A percentile compares a stretch with the other conserved stretches of the same genome.
phyloP scores from a whole-genome alignment of 2,888 invertebrate species.

The Pinctada fucata region DNA sequence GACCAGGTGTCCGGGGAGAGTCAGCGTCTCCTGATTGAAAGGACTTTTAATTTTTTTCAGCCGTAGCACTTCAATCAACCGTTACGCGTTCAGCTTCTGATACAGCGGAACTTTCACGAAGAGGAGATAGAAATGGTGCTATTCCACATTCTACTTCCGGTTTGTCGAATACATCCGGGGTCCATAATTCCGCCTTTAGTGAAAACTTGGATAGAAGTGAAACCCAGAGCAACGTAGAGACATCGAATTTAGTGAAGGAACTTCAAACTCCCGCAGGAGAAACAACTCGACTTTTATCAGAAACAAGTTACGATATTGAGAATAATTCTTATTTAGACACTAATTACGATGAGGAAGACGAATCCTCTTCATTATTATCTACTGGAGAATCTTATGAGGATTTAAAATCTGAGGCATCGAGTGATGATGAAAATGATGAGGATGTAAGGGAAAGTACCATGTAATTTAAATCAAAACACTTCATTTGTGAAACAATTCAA shows the following conservation, averaged over 20 bases:
- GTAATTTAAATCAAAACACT: neutral
- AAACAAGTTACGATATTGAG: neutral
- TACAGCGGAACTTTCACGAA: neutral
- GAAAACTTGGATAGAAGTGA: neutral
- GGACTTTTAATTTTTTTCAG: too few species aligned
- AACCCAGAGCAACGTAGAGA: neutral
- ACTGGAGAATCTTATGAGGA: conserved; percentile 28
- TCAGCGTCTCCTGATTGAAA: too few species aligned
- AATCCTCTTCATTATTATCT: conserved; percentile 24
- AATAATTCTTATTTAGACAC: neutral
- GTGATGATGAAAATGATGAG: conserved; percentile 22
- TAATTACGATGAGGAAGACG: conserved; percentile 11
- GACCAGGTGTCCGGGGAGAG: too few species aligned
- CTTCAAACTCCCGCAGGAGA: neutral
- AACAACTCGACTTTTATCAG: neutral
- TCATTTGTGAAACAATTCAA: too few species aligned
- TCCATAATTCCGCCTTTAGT: conserved; percentile 16
- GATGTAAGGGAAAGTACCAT: conserved; percentile 5
- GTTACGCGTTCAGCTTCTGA: neutral
- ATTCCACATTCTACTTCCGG: conserved; percentile 5
- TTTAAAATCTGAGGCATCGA: conserved; percentile 6
- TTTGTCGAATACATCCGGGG: conserved; percentile 1
- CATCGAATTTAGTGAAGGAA: neutral
- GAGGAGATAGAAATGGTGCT: neutral
- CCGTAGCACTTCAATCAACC: neutral